These are phyloP conservation scores for Anarrhichthys ocellatus DNA, from an alignment of 2,113 vertebrate species.

Conservation along the genomic window DNA sequence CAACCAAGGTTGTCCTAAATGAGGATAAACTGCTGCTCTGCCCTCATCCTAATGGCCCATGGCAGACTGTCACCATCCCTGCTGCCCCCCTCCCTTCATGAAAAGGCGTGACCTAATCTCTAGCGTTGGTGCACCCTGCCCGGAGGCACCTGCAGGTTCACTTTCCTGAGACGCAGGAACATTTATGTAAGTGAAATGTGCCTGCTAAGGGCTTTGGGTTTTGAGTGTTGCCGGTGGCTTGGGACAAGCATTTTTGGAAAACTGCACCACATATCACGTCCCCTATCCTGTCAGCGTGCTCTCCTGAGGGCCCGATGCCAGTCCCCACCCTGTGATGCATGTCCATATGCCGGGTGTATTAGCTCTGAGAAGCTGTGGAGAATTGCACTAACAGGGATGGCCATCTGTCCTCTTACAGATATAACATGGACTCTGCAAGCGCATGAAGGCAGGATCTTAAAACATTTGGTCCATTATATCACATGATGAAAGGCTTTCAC, in stretches of 20 bases:
- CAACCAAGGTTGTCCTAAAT: slow-evolving; percentile 58
- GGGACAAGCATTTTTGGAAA: slow-evolving; percentile 38
- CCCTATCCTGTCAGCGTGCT: slow-evolving; percentile 67
- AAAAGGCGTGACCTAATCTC: slow-evolving; percentile 48
- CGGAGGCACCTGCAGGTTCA: slow-evolving; percentile 31
- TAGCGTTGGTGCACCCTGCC: slow-evolving; percentile 11
- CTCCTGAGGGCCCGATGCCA: slow-evolving; percentile 70
- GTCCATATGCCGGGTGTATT: slow-evolving; percentile 78
- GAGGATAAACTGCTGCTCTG: slow-evolving; percentile 49
- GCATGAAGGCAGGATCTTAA: slow-evolving; percentile 47
- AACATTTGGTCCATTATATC: slow-evolving; percentile 66
- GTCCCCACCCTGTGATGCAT: slow-evolving; percentile 63
- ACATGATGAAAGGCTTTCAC: slow-evolving; percentile 46
- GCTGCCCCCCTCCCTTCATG: background rate
- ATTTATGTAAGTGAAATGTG: slow-evolving; percentile 65
- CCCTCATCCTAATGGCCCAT: slow-evolving; percentile 37
- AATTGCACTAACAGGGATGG: slow-evolving; percentile 71
- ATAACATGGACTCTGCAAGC: slow-evolving; percentile 61
- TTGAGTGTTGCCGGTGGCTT: slow-evolving; percentile 46
- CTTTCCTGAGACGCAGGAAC: slow-evolving; percentile 46
- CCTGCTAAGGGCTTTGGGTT: slow-evolving; percentile 56
- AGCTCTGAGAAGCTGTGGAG: slow-evolving; percentile 73
- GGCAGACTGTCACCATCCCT: slow-evolving; percentile 36
- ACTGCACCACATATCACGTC: slow-evolving; percentile 29
- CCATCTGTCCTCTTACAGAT: slow-evolving; percentile 80